Conservation (phyloP, 1,140 invertebrate genomes). For the Rhopalosiphum padi region DNA sequence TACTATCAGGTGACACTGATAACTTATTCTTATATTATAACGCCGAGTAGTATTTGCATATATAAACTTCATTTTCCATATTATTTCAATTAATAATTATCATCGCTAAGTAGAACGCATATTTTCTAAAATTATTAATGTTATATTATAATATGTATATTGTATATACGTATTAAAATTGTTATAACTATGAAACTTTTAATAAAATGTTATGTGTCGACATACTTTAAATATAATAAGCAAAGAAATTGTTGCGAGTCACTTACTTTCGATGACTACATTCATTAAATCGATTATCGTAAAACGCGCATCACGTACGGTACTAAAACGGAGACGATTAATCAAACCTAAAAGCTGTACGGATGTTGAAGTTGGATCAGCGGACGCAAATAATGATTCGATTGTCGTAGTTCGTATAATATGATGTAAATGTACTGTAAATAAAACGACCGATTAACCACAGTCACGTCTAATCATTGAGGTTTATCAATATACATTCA, state of each 20-base stretch:
- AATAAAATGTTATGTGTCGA: not conserved
- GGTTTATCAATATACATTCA: not conserved
- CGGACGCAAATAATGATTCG: not conserved
- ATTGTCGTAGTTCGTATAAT: not conserved
- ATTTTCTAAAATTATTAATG: too few species aligned
- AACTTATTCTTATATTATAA: too few species aligned
- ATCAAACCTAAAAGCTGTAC: not conserved
- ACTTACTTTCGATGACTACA: not conserved
- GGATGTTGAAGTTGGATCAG: not conserved
- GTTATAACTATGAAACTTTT: not conserved
- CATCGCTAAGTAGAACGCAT: not conserved
- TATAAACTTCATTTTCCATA: not conserved
- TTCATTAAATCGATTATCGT: not conserved
- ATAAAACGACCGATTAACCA: slow-evolving; percentile 15
- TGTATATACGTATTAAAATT: too few species aligned
- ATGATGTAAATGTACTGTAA: not conserved
- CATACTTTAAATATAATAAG: not conserved
- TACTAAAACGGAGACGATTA: not conserved
- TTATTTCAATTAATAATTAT: not conserved
- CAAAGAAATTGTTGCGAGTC: not conserved
- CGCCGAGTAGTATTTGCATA: not conserved
- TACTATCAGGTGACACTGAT: too few species aligned
- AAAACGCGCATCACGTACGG: not conserved
- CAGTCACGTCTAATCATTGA: not conserved
- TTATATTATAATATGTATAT: too few species aligned